phyloP scores from a whole-genome alignment of 2,113 vertebrate species.

The Genyomyrus donnyi region DNA sequence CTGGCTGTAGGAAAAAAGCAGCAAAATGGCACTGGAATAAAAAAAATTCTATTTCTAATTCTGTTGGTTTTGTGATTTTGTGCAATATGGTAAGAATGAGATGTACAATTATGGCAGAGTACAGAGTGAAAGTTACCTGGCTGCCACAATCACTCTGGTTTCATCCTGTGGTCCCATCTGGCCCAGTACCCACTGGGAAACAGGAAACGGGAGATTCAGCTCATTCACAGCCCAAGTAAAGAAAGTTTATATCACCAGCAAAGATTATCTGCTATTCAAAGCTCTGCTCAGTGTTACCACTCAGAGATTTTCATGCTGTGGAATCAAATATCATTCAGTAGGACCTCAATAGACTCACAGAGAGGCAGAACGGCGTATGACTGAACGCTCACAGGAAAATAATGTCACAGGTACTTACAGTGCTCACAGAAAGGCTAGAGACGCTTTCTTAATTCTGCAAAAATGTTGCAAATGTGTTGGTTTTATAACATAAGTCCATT shows the following conservation, averaged over 20 bases:
- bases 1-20: neutral
- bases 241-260: neutral
- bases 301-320: neutral
- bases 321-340: neutral
- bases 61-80: neutral
- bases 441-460: neutral
- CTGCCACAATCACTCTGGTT: slow-evolving; percentile 26
- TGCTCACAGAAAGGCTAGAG: neutral
- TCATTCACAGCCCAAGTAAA: neutral
- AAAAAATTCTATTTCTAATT: neutral
- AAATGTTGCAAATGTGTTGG: neutral
- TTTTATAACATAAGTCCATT: neutral
- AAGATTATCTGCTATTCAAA: neutral
- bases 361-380: neutral
- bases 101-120: neutral
- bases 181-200: neutral
- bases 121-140: slow-evolving; percentile 17
- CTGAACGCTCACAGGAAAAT: neutral
- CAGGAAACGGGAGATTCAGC: neutral
- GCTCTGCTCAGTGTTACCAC: neutral
- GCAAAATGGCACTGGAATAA: neutral
- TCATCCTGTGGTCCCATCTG: neutral
- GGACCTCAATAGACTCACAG: neutral
- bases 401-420: neutral
- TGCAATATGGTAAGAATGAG: neutral